These are phyloP conservation scores for Reticulitermes lucifugus DNA, from an alignment of 2,888 invertebrate genomes.

Conservation along the genomic window DNA sequence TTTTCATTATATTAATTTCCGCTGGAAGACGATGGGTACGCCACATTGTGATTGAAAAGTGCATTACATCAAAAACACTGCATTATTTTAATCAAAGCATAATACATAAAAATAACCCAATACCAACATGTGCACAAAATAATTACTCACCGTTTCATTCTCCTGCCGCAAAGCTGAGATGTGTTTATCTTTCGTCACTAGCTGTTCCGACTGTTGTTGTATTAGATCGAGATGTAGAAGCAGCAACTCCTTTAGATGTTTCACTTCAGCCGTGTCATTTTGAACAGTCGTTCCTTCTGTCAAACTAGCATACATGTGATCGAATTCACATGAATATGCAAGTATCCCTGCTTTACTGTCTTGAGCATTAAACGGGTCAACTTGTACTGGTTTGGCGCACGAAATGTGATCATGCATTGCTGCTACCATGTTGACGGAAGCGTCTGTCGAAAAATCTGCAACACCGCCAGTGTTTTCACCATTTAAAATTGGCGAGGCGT, in stretches of 20 bases:
- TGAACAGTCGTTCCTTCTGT: conserved; percentile 53
- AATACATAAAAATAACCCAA: not conserved
- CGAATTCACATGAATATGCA: conserved; percentile 72
- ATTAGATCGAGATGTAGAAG: conserved; percentile 87
- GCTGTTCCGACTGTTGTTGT: conserved; percentile 89
- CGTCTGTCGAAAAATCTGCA: conserved; percentile 53
- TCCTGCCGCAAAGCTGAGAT: conserved; percentile 79
- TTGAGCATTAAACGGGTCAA: conserved; percentile 57
- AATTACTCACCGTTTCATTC: conserved; percentile 77
- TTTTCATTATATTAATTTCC: not conserved
- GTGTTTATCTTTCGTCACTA: conserved; percentile 83
- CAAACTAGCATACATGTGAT: conserved; percentile 78
- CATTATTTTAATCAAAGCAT: not conserved
- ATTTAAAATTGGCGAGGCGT: conserved; percentile 53
- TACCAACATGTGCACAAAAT: not conserved
- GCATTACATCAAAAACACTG: conserved; percentile 20
- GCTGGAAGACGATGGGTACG: not conserved
- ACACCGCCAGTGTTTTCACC: conserved; percentile 54
- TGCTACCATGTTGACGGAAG: conserved; percentile 55
- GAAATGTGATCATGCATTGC: conserved; percentile 55
- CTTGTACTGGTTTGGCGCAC: conserved; percentile 53
- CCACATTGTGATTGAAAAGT: conserved; percentile 14
- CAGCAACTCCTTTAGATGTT: conserved; percentile 81
- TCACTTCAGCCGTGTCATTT: conserved; percentile 67
- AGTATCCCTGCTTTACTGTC: conserved; percentile 69